Conservation (phyloP, 2,888 invertebrate species). For the Azorinus chamasolen region DNA sequence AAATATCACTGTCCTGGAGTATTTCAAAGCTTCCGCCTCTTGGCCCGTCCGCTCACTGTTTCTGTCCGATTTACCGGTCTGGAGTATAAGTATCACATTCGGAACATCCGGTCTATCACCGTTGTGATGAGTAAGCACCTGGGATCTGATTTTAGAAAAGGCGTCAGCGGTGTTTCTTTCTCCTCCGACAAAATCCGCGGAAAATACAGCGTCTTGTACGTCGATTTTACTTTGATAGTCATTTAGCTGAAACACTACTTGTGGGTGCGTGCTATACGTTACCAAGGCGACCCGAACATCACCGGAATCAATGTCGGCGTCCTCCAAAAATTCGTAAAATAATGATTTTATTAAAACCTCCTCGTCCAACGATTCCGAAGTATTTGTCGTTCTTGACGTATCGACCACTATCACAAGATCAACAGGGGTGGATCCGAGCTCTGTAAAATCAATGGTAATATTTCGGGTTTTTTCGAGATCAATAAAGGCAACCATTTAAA, state of each 20-base stretch:
- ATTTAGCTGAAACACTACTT: constrained; percentile 62
- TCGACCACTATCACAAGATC: constrained; percentile 74
- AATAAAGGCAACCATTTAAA: too few species aligned
- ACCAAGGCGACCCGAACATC: constrained; percentile 80
- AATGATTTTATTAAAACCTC: constrained; percentile 60
- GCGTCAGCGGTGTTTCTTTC: constrained; percentile 71
- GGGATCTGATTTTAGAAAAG: constrained; percentile 63
- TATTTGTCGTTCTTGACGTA: constrained; percentile 58
- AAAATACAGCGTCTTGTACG: constrained; percentile 55
- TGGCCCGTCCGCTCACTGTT: constrained; percentile 57
- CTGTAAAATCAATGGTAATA: constrained; percentile 49
- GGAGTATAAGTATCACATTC: constrained; percentile 71
- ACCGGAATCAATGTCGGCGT: constrained; percentile 71
- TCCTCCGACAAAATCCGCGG: constrained; percentile 56
- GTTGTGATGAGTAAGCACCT: constrained; percentile 68
- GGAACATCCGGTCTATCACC: constrained; percentile 65
- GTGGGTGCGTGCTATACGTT: constrained; percentile 81
- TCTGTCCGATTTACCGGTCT: constrained; percentile 71
- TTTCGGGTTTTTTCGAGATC: too few species aligned
- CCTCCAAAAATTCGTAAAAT: constrained; percentile 66
- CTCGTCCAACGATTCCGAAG: constrained; percentile 42
- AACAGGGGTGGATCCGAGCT: constrained; percentile 66
- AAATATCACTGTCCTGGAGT: constrained; percentile 69
- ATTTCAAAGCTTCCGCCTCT: constrained; percentile 70
- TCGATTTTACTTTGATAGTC: constrained; percentile 40